Evolutionary conservation across 2,113 vertebrate genomes (phyloP), one percentile per base, ranked within the genome.

Genomic region (Sardina pilchardus): DNA sequence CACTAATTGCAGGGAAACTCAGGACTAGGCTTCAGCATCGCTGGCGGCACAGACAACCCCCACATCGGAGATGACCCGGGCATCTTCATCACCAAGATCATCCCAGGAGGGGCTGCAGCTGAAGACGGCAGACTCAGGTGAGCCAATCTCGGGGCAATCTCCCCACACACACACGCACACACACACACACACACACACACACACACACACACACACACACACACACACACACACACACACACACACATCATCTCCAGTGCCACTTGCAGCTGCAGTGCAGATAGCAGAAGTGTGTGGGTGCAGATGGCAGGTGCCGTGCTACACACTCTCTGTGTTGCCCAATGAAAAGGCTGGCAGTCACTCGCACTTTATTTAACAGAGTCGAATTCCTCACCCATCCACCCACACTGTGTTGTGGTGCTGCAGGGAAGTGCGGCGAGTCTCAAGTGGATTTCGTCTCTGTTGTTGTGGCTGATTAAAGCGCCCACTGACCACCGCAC

Each of bases 81-180:
- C 84, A 99, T 99, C 95, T 99, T 99, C 94, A 99, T 99, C 91
- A 99, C 98, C 85, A 99, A 99, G 94, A 99, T 99, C 93, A 99
- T 99, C 92, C 96, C 97, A n/a, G 97, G 97, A 91, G 98, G 98
- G 90, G 97, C 98, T 48, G 98, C 98, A 71, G 97, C 98, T 80
- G 97, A 99, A 88, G 98, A 99, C 89, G 97, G 98, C 88, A 96
- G 98, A 86, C 96, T 99, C 91, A 96, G 97, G 98, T 98, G 92
- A 93, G 94, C 89, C 75, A 16, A 6, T 26, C 30, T 12, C 10
- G 30, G 30, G 30, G 14, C 2, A 2, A 17, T 14, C 39, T 4
- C 39, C 39, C 39, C 39, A n/a, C n/a, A n/a, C n/a, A n/a, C n/a
- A n/a, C n/a, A n/a, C n/a, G n/a, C n/a, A n/a, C n/a, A n/a, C n/a